Base-by-base conservation (phyloP, 2,888 invertebrate genomes). In the Parelbella ahira region DNA sequence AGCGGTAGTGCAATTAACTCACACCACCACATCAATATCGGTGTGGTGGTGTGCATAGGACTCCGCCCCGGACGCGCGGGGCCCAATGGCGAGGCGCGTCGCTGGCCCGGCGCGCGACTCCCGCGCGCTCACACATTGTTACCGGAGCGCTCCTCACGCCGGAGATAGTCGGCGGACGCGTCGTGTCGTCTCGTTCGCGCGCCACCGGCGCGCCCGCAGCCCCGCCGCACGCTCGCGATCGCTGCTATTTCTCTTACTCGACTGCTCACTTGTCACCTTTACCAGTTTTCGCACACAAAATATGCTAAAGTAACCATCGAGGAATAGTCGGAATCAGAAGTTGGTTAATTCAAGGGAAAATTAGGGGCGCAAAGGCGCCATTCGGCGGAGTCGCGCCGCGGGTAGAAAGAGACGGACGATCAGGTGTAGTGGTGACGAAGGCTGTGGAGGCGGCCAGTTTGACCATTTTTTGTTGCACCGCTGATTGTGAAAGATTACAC, bases 401-500 rank as follows among this genome's bases (percentile, higher is more conserved):
- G 73, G 49, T 48, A 68, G 86, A 87, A 71, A 77, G 83, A 78
- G 87, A 87, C 76, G 68, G 62, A 66, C 47, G 56, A 78, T 69
- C 68, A 65, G 66, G 68, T 74, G 66, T 63, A 68, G 70, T 56
- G 62, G 72, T 63, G 65, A 67, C 64, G 70, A 84, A 84, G 82
- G 81, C 77, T 82, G 83, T 59, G 83, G 76, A 86, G 87, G 87
- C 86, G 84, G 84, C 79, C 69, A 74, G 80, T 79, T 81, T 86
- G 81, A 83, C 83, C 86, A 84, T 86, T 86, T 87, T 87, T 87
- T 87, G 86, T 84, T 84, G 81, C 81, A 70, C 77, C 80, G 86
- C 56, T 84, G 87, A 86, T 86, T 86, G 86, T 87, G 84, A 87
- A 86, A 86, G 86, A 87, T 86, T 87, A 87, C 86, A 83, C 86